Evolutionary conservation across 2,797 vertebrate genomes (phyloP), one percentile per base, ranked within the genome.

Genomic region (Iguana delicatissima): DNA sequence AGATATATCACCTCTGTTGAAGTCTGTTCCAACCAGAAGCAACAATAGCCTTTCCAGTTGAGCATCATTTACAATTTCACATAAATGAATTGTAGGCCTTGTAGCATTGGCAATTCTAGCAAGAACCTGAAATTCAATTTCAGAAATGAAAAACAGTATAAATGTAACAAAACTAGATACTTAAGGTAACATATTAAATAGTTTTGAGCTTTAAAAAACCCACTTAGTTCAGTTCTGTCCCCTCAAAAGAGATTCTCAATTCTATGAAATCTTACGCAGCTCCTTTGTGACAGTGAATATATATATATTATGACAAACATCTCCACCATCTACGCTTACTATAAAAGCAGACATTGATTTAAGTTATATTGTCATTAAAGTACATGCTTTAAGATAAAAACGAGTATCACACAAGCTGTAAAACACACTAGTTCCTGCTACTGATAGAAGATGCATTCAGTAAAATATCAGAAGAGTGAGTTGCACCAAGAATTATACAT

Each of bases 51-150:
- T 98, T 96, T 99, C 99, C 93, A 99, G 97, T 2, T 99, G 99
- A 42, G 98, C 97, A 95, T 99, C 99, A 13, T 98, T 99, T 91
- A 99, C 98, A 93, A 99, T 98, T 96, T 99, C 99, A 95, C 99
- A 99, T 92, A 99, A 97, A 96, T 99, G 99, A 97, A 99, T 99
- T 83, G 99, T 99, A 95, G 99, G 99, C 87, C 99, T 97, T 0
- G 99, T 99, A 85, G 99, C 98, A 83, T 99, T 99, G 62, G 99
- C 99, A 97, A 99, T 99, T 93, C 99, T 97, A 57, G 99, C 99
- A 92, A 99, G 98, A 89, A 99, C 99, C 99, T 99, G 95, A 32
- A 91, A 92, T 0, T 93, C 52, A 96, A 89, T 93, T 89, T 29
- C 72, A 72, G 14, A 92, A 91, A 93, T 59, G 86, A 94, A 46